Evolutionary conservation across 2,797 vertebrate species (phyloP), one percentile per base, ranked within the genome.

Genomic region (Psittacula derbiana): DNA sequence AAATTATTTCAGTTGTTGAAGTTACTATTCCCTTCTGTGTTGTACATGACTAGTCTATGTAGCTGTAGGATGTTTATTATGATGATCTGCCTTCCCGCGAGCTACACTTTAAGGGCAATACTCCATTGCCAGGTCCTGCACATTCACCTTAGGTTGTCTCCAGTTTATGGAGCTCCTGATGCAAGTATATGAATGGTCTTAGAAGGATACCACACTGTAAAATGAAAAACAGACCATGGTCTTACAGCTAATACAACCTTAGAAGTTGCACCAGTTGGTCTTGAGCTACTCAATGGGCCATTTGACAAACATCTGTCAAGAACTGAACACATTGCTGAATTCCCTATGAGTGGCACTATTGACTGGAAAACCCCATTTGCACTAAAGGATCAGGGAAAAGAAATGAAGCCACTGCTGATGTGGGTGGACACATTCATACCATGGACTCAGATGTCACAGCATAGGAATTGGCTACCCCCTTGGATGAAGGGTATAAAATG

Each of bases 291-390:
- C 61, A 17, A 2, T 67, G 47, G 33, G 41, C 44, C 47, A 21
- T 91, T 80, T 92, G 81, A 83, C 74, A 92, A 91, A 82, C 72
- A 67, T 88, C 79, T 93, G 75, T 49, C 57, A 83, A 85, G 57
- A 92, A 66, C n/a, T 76, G 84, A 85, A 53, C 33, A 49, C 6
- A 30, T 46, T 92, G 72, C 65, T 89, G 60, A 80, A 20, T 71
- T 64, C 65, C 33, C 49, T 17, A n/a, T 49, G 79, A 91, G 67
- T 71, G 61, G 31, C 52, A 86, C 57, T 43, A 49, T 36, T 61
- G 79, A 70, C 4, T 76, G 57, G 52, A 55, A 44, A 85, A 49
- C 30, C 8, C 23, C 61, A 73, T 78, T 67, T 86, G 57, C 17
- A 38, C 72, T 64, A 4, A 10, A 41, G 44, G 27, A 80, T 38